Evolutionary conservation across 2,797 vertebrate species (phyloP), one percentile per base, ranked within the genome.

Genomic region (Crocidura indochinensis): DNA sequence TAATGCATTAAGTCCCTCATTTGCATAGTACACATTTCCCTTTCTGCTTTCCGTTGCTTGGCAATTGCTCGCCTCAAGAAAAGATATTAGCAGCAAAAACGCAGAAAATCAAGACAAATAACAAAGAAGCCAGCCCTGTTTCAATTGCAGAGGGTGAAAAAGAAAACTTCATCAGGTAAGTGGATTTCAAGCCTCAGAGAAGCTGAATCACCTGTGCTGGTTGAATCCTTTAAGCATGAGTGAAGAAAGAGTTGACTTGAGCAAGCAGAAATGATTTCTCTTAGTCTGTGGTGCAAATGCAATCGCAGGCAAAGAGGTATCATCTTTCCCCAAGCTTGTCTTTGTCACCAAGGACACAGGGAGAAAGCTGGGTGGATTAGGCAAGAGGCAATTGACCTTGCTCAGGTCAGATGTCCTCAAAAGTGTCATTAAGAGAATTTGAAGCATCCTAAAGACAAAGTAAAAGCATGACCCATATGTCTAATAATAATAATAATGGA

Each of bases 1-100:
- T 96, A 97, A 97, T 96, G 96, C 96, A 97, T 96, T 95, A 95
- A 94, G 96, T 94, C 94, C 85, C 92, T 97, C 93, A 96, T 97
- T 97, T 96, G 94, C 96, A 96, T 96, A 96, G 94, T 87, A 95
- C 96, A 96, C 95, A 97, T 96, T 96, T 95, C 85, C 93, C 93
- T 96, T 92, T 95, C 93, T 95, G 91, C 92, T 96, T 91, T 95
- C 94, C 90, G 96, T 96, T 96, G 95, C 94, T 93, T 95, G 94
- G 94, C 96, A 96, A 97, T 96, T 83, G 86, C 94, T 88, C 87
- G 95, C 92, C 83, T 95, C 92, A 84, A 96, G 92, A 94, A 96
- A 96, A 96, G 95, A 93, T 79, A 96, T 95, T 93, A 97, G 92
- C 90, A 92, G 96, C 87, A 92, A 95, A 95, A 96, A 92, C 6